Evolutionary conservation across 2,797 vertebrate species (phyloP).

Genomic region (Avahi laniger): DNA sequence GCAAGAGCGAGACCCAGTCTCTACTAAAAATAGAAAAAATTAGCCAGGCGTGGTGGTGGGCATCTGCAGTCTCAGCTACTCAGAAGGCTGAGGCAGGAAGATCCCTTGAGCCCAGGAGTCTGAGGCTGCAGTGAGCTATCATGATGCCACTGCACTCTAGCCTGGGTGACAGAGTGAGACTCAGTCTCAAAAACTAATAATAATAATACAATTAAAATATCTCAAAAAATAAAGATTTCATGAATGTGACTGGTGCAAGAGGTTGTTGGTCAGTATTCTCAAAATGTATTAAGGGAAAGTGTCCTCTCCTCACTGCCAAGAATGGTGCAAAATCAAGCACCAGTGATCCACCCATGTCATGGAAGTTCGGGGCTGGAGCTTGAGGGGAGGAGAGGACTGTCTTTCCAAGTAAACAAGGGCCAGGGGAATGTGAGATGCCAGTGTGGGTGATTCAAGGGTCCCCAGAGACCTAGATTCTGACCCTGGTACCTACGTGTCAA

Average conservation of each 20-base stretch:
- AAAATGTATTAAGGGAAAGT: not conserved
- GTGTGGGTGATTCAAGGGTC: not conserved
- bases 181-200: not conserved
- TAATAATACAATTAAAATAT: not conserved
- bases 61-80: not conserved
- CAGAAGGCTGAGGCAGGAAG: not conserved
- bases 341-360: not conserved
- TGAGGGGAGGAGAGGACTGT: not conserved
- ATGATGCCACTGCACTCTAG: not conserved
- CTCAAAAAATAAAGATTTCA: not conserved
- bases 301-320: not conserved
- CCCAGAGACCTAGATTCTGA: not conserved
- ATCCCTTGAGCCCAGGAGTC: not conserved
- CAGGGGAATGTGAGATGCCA: not conserved
- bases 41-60: not conserved
- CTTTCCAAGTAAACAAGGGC: not conserved
- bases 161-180: not conserved
- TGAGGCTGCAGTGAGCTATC: not conserved
- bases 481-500: conserved; percentile 80
- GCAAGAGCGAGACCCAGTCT: too few relatives aligned
- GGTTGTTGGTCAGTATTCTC: not conserved
- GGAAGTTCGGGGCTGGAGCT: not conserved
- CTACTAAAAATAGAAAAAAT: too few relatives aligned
- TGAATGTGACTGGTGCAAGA: not conserved
- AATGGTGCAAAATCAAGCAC: not conserved